These are phyloP conservation scores for Luperina nickerlii DNA, from an alignment of 2,888 invertebrate genomes.

Conservation along the genomic window DNA sequence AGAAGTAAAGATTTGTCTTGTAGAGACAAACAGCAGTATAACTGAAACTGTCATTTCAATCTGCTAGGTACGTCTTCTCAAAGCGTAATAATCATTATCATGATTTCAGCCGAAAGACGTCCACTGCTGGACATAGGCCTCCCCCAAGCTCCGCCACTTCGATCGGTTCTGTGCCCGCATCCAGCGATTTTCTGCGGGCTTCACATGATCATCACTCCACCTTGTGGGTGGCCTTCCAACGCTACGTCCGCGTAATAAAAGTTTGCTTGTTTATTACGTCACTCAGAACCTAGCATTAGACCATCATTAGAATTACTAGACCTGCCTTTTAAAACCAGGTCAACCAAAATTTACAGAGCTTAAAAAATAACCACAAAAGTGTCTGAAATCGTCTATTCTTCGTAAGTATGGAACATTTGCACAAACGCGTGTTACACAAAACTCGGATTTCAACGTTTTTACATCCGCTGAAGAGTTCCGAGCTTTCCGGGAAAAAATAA, in stretches of 20 bases:
- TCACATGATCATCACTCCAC: no score
- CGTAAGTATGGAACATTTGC: conserved; percentile 49
- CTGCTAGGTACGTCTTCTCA: not conserved
- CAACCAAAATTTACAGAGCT: not conserved
- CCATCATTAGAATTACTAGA: not conserved
- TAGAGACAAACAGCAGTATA: not conserved
- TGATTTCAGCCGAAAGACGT: no score
- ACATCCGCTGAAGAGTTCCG: conserved; percentile 58
- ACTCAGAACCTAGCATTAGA: no score
- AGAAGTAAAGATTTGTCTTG: not conserved
- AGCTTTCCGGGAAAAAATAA: conserved; percentile 59
- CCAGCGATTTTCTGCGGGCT: no score
- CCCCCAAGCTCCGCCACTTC: no score
- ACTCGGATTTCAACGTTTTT: conserved; percentile 52
- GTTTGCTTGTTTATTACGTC: not conserved
- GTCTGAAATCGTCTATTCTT: conserved; percentile 8
- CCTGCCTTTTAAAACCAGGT: not conserved
- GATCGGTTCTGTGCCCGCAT: no score
- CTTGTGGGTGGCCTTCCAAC: no score
- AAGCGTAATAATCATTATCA: no score
- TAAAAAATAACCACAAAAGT: conserved; percentile 16
- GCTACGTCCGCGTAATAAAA: not conserved
- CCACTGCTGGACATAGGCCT: no score
- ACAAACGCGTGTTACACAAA: conserved; percentile 46
- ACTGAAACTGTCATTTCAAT: not conserved